Conservation (phyloP, 2,797 vertebrate genomes). For the Tadarida brasiliensis region DNA sequence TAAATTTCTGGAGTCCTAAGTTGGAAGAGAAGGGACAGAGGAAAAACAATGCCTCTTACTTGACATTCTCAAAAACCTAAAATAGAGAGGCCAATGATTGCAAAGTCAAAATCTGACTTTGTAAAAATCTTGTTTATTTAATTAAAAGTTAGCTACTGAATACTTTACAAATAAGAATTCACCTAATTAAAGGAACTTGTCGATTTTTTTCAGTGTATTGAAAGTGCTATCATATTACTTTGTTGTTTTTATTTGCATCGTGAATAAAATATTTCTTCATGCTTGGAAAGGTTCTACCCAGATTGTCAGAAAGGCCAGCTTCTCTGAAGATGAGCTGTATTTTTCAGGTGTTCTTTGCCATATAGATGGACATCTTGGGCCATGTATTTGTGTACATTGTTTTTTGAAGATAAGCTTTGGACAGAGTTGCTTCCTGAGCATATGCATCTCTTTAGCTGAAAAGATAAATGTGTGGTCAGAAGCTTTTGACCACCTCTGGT, state of each 20-base stretch:
- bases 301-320: neutral
- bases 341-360: conserved; percentile 27
- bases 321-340: conserved; percentile 2
- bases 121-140: neutral
- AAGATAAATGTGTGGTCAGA: conserved; percentile 68
- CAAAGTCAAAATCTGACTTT: neutral
- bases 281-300: neutral
- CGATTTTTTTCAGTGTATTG: conserved; percentile 4
- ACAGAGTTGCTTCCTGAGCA: conserved; percentile 59
- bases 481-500: conserved; percentile 47
- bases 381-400: neutral
- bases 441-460: conserved; percentile 60
- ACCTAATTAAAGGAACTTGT: conserved; percentile 34
- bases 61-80: neutral
- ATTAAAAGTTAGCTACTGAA: conserved; percentile 21
- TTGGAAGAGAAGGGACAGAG: neutral
- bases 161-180: conserved; percentile 39
- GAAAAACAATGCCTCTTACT: neutral
- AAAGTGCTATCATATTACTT: neutral
- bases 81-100: neutral
- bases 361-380: neutral
- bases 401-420: conserved; percentile 52
- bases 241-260: conserved; percentile 17
- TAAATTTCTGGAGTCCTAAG: neutral
- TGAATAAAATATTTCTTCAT: conserved; percentile 14